phyloP scores from a whole-genome alignment of 92 coral and sea anemone genomes.

The Siderastrea siderea region DNA sequence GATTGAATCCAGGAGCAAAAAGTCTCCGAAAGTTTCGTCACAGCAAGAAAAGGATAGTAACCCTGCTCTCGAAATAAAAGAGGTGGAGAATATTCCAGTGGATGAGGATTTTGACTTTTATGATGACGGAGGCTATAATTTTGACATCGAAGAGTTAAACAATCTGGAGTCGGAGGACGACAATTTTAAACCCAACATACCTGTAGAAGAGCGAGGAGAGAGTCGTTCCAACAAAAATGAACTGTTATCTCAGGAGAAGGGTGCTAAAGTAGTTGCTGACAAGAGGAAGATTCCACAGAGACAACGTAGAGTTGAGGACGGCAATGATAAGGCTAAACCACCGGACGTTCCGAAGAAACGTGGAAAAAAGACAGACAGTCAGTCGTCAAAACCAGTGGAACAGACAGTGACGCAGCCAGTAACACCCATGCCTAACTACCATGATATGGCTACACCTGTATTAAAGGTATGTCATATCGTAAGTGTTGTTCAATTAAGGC shows the following conservation, averaged over 20 bases:
- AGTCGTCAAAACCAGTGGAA: background rate
- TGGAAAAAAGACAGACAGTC: slow-evolving; percentile 13
- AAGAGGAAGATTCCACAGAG: slow-evolving; percentile 18
- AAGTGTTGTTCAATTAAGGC: background rate
- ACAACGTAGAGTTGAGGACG: slow-evolving; percentile 14
- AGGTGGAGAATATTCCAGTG: slow-evolving; percentile 8
- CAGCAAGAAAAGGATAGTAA: background rate
- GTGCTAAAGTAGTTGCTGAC: background rate
- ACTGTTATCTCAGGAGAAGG: background rate
- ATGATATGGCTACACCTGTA: slow-evolving; percentile 90
- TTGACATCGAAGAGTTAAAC: slow-evolving; percentile 78
- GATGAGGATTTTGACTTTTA: slow-evolving; percentile 63
- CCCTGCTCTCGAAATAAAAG: slow-evolving; percentile 3
- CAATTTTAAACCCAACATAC: slow-evolving; percentile 24
- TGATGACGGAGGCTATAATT: slow-evolving; percentile 97
- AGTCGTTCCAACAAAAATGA: slow-evolving; percentile 1
- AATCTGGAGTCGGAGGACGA: slow-evolving; percentile 33
- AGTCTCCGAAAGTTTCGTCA: background rate
- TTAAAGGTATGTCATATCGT: slow-evolving; percentile 67
- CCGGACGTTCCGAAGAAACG: slow-evolving; percentile 2
- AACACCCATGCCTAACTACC: slow-evolving; percentile 96
- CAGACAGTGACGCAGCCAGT: slow-evolving; percentile 53
- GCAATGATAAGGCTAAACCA: background rate
- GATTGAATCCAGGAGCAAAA: background rate
- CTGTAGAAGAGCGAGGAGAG: slow-evolving; percentile 6